phyloP scores from a whole-genome alignment of 2,113 vertebrate species.

The Morone saxatilis region DNA sequence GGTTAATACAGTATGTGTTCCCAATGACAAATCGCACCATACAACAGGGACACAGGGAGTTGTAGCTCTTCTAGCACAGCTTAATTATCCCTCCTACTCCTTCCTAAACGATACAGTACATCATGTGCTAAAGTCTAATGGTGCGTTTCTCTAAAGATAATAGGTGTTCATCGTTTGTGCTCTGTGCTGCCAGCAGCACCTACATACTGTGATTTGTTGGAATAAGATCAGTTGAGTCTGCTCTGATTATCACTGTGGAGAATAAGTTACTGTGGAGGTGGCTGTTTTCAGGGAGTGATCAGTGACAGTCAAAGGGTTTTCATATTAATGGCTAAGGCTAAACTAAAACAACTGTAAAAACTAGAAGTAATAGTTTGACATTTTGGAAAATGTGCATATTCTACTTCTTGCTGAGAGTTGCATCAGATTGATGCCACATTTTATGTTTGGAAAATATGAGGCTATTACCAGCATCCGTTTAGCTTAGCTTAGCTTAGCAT shows the following conservation, averaged over 20 bases:
- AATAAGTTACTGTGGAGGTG: constrained; percentile 8
- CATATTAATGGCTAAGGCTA: too few relatives aligned
- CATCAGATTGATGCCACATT: too few relatives aligned
- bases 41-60: constrained; percentile 37
- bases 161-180: constrained; percentile 58
- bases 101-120: constrained; percentile 68
- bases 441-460: background rate
- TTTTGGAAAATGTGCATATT: too few relatives aligned
- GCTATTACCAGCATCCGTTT: too few relatives aligned
- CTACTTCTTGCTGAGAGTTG: too few relatives aligned
- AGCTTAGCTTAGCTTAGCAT: background rate
- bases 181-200: constrained; percentile 23
- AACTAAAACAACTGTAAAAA: too few relatives aligned
- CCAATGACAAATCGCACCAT: constrained; percentile 68
- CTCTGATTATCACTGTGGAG: constrained; percentile 33
- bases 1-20: constrained; percentile 4
- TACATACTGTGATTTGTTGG: constrained; percentile 55
- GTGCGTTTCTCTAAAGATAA: constrained; percentile 75
- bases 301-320: background rate
- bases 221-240: constrained; percentile 26
- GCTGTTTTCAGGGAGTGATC: constrained; percentile 2
- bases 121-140: constrained; percentile 74
- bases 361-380: too few relatives aligned
- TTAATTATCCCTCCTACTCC: constrained; percentile 70
- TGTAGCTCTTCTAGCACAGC: constrained; percentile 55